A percentile compares a stretch with the other conserved stretches of the same genome.
Evolutionary conservation across 2,888 invertebrate genomes (phyloP).

Genomic region (Drosophila villosipedis): DNA sequence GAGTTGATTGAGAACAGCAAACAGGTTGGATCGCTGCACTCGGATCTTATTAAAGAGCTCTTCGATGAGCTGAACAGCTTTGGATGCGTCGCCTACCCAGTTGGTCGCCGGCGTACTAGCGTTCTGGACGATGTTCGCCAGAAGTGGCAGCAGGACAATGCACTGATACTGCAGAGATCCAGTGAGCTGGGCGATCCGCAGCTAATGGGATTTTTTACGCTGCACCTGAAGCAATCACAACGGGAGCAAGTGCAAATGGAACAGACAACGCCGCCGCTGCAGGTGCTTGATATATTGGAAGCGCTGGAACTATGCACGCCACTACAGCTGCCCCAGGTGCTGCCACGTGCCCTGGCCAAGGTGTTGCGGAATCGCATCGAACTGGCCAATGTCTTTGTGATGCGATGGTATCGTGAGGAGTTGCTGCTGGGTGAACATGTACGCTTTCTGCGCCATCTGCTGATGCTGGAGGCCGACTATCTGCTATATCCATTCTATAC

Average conservation of each 20-base stretch:
- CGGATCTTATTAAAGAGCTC: constrained; percentile 72
- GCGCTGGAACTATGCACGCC: constrained; percentile 28
- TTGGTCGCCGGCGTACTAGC: constrained; percentile 13
- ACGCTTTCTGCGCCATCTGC: constrained; percentile 86
- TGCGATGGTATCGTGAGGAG: constrained; percentile 86
- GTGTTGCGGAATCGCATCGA: constrained; percentile 85
- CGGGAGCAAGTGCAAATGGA: neutral
- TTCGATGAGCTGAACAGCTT: constrained; percentile 55
- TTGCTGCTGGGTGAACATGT: constrained; percentile 85
- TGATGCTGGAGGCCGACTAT: constrained; percentile 86
- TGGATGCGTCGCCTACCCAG: constrained; percentile 71
- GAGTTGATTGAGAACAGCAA: constrained; percentile 73
- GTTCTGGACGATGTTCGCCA: neutral
- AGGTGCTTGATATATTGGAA: constrained; percentile 20
- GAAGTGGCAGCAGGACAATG: neutral
- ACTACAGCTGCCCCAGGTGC: constrained; percentile 85
- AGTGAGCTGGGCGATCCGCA: constrained; percentile 20
- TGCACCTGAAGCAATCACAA: constrained; percentile 4
- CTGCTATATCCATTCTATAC: constrained; percentile 86
- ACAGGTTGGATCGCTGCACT: constrained; percentile 71
- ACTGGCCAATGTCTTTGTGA: constrained; percentile 86
- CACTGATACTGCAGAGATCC: neutral
- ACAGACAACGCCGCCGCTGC: neutral
- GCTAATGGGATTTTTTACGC: constrained; percentile 56
- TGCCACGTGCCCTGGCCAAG: constrained; percentile 83